phyloP scores from a whole-genome alignment of 2,113 vertebrate genomes.

The Phoxinus phoxinus region DNA sequence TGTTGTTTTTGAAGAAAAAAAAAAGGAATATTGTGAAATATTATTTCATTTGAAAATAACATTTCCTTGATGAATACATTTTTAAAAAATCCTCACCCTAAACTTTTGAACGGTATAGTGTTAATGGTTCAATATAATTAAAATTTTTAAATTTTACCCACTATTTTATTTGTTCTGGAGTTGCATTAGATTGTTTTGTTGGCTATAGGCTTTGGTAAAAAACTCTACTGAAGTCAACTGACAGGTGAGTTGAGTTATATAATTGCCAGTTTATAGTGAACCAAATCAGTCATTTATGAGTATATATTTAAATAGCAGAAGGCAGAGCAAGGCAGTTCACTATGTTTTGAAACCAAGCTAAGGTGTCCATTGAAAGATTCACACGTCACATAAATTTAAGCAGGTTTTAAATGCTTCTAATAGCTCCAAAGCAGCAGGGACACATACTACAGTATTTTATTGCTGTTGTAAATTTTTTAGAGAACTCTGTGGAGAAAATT shows the following conservation, averaged over 20 bases:
- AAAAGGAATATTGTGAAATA: neutral
- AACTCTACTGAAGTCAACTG: neutral
- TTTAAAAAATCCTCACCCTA: neutral
- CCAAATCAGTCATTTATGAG: neutral
- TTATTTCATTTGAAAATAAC: neutral
- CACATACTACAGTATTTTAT: slow-evolving; percentile 57
- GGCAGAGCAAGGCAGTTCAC: neutral
- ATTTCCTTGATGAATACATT: neutral
- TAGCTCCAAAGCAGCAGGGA: slow-evolving; percentile 42
- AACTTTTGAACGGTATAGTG: neutral
- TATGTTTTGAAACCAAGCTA: neutral
- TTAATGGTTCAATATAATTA: neutral
- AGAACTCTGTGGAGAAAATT: slow-evolving; percentile 55
- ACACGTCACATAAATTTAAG: slow-evolving; percentile 8
- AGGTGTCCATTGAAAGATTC: slow-evolving; percentile 40
- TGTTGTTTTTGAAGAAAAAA: too few relatives aligned
- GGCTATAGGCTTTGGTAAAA: neutral
- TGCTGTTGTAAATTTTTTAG: slow-evolving; percentile 54
- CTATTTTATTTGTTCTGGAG: too few relatives aligned
- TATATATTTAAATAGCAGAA: neutral
- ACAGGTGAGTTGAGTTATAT: neutral
- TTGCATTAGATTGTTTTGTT: too few relatives aligned
- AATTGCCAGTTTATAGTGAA: neutral
- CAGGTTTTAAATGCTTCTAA: slow-evolving; percentile 41
- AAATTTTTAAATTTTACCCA: too few relatives aligned